Evolutionary conservation across 2,113 vertebrate genomes (phyloP).

Genomic region (Myrmophylax atrothorax): DNA sequence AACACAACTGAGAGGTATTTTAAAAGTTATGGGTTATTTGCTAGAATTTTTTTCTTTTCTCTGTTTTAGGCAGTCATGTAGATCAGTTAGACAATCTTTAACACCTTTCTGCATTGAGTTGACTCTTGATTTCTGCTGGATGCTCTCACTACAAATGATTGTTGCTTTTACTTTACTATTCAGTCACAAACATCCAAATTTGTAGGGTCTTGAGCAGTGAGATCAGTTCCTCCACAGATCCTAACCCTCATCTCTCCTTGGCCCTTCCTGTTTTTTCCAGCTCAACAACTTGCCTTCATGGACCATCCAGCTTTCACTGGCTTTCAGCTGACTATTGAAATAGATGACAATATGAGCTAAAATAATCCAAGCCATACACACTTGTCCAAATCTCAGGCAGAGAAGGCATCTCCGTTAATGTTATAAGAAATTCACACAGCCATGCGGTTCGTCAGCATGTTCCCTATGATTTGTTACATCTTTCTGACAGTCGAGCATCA

Average conservation of each 20-base stretch:
- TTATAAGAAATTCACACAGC: neutral
- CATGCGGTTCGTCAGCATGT: conserved; percentile 9
- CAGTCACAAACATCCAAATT: neutral
- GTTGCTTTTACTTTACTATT: neutral
- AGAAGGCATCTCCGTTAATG: neutral
- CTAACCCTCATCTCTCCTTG: neutral
- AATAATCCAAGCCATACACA: neutral
- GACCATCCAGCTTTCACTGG: neutral
- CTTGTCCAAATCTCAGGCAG: conserved; percentile 13
- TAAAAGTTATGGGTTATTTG: neutral
- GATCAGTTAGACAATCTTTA: neutral
- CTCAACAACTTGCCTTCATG: neutral
- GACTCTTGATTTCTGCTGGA: neutral
- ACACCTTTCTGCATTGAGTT: neutral
- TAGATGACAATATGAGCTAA: neutral
- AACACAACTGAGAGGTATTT: neutral
- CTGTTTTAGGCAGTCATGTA: neutral
- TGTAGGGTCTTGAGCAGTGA: neutral
- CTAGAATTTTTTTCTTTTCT: neutral
- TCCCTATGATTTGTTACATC: conserved; percentile 42
- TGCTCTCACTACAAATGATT: neutral
- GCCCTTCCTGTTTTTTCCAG: neutral
- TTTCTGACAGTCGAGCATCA: conserved; percentile 27
- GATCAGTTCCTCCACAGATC: neutral
- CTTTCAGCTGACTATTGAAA: conserved; percentile 34